Percentiles rank a stretch among this genome's conserved stretches.
phyloP scores from a whole-genome alignment of 2,797 vertebrate genomes.

The Ctenopoma kingsleyae region DNA sequence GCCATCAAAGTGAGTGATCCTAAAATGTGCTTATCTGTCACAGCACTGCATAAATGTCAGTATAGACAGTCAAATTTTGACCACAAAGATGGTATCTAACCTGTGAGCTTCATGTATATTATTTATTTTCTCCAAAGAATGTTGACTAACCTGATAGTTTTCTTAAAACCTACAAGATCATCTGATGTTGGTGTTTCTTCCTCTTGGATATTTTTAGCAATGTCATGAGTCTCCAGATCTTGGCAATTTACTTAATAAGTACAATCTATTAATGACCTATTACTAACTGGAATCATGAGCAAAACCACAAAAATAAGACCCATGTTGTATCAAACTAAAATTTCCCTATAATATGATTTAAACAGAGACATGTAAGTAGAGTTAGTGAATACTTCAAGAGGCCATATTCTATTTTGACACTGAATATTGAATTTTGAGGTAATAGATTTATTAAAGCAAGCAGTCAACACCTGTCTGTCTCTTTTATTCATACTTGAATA shows the following conservation, averaged over 20 bases:
- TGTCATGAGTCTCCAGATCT: not conserved
- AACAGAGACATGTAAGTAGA: slow-evolving; percentile 13
- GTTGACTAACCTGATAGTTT: not conserved
- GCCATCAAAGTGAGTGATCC: not conserved
- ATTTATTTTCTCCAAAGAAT: not conserved
- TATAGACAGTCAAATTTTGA: not conserved
- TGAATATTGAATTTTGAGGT: not conserved
- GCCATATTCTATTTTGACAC: not conserved
- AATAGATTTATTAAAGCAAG: slow-evolving; percentile 1
- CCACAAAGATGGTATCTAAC: not conserved
- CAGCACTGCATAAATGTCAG: not conserved
- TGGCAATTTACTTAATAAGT: not conserved
- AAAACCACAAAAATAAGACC: not conserved
- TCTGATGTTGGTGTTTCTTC: not conserved
- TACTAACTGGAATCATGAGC: not conserved
- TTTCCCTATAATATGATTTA: not conserved
- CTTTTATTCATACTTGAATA: not conserved
- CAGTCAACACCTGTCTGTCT: slow-evolving; percentile 1
- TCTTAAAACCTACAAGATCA: not conserved
- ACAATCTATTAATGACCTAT: not conserved
- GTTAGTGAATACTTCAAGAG: not conserved
- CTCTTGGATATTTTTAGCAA: not conserved
- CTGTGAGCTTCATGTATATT: not conserved
- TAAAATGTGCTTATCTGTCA: not conserved
- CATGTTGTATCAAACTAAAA: not conserved